Percentiles rank a stretch among this genome's conserved stretches.
These are phyloP conservation scores for Xenopus laevis DNA, from an alignment of 2,113 vertebrate species.

Conservation along the genomic window DNA sequence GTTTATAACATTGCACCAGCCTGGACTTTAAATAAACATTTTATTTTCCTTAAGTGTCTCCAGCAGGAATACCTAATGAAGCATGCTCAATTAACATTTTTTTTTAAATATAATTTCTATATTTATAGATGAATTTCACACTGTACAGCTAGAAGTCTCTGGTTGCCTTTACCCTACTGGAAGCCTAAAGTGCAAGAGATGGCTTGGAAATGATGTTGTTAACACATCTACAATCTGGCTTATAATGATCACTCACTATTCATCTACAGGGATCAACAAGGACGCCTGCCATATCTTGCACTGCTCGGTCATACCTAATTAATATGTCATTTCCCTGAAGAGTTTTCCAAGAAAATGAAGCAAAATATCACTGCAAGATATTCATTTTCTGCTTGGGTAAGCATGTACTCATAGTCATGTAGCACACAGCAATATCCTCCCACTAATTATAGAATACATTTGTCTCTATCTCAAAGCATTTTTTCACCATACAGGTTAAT, in stretches of 20 bases:
- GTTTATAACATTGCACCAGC: no score
- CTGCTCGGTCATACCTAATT: slow-evolving; percentile 47
- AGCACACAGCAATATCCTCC: neutral
- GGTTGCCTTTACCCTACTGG: no score
- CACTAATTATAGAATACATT: slow-evolving; percentile 29
- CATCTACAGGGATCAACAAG: slow-evolving; percentile 4
- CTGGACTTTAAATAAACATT: no score
- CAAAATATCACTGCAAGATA: neutral
- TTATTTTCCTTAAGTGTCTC: no score
- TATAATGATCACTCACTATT: slow-evolving; percentile 27
- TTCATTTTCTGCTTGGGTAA: slow-evolving; percentile 39
- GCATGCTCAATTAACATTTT: no score
- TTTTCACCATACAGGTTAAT: neutral
- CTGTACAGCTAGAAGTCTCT: no score
- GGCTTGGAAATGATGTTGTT: no score
- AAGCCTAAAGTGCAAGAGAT: no score
- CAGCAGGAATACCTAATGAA: no score
- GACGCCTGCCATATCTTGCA: slow-evolving; percentile 4
- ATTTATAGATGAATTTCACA: no score
- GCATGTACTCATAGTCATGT: neutral
- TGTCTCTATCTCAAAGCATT: slow-evolving; percentile 15
- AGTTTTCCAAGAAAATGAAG: slow-evolving; percentile 34
- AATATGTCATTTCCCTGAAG: slow-evolving; percentile 43
- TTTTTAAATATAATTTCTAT: no score
- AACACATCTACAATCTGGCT: neutral